These are phyloP conservation scores for Sebastes vulpes DNA, from an alignment of 2,797 vertebrate species.

Conservation along the genomic window DNA sequence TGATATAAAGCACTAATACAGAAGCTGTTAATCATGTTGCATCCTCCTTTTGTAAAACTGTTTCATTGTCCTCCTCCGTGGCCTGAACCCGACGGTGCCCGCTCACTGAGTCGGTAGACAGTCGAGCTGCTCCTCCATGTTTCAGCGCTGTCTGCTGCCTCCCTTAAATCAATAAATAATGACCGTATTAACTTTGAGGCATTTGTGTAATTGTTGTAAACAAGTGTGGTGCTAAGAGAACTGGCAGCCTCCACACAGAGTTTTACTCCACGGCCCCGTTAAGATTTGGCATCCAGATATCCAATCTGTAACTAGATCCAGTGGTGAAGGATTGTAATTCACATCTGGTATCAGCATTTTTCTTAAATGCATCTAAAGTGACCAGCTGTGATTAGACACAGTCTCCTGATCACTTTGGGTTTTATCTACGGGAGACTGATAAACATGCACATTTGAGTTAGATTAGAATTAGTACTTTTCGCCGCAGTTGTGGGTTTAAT, in stretches of 20 bases:
- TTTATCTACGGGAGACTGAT: background rate
- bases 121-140: slow-evolving; percentile 7
- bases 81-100: background rate
- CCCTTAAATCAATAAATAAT: slow-evolving; percentile 23
- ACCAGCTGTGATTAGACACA: background rate
- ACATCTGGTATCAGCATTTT: background rate
- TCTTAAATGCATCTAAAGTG: slow-evolving; percentile 3
- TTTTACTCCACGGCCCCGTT: background rate
- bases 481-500: background rate
- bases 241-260: background rate
- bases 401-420: background rate
- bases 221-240: background rate
- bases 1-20: background rate
- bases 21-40: slow-evolving; percentile 14
- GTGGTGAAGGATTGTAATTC: background rate
- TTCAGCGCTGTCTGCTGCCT: background rate
- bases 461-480: background rate
- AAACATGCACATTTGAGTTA: background rate
- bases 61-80: background rate
- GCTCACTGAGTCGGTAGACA: background rate
- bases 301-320: background rate
- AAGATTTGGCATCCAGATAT: background rate
- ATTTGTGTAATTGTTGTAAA: slow-evolving; percentile 14
- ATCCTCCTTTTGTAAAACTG: background rate
- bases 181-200: slow-evolving; percentile 22